phyloP scores from a whole-genome alignment of 2,113 vertebrate genomes.

The Crotalus horridus region DNA sequence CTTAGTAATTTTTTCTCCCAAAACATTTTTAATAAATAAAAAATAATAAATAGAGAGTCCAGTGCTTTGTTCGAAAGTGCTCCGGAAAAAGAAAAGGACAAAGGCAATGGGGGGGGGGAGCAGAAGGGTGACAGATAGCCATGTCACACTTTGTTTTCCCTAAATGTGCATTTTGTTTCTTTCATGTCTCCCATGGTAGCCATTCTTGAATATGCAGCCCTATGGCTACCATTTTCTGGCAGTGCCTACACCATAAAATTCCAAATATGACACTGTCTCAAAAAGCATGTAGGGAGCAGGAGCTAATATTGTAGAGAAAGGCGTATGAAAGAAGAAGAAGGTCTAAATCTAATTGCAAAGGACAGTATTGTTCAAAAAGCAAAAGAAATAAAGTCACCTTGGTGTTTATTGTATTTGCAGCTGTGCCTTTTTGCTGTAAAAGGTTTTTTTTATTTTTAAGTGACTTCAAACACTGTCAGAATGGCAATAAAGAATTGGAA shows the following conservation, averaged over 20 bases:
- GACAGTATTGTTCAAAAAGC: conserved; percentile 35
- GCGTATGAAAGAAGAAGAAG: conserved; percentile 39
- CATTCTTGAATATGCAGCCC: not conserved
- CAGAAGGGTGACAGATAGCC: not conserved
- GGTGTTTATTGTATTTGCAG: conserved; percentile 29
- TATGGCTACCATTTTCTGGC: not conserved
- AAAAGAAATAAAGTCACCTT: conserved; percentile 45
- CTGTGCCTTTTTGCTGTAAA: conserved; percentile 54
- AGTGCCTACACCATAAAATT: not conserved
- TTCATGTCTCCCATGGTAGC: not conserved
- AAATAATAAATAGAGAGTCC: not conserved
- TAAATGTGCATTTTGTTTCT: not conserved
- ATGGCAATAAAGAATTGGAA: conserved; percentile 73
- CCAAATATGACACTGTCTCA: not conserved
- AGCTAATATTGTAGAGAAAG: conserved; percentile 39
- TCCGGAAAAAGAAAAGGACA: not conserved
- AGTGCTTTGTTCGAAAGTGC: not conserved
- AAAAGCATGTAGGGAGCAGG: conserved; percentile 53
- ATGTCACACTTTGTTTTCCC: not conserved
- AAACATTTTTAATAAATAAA: not conserved
- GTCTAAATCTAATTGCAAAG: conserved; percentile 64
- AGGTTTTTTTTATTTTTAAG: conserved; percentile 50
- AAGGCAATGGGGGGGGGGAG: not conserved
- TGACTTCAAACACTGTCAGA: conserved; percentile 55
- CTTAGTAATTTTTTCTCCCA: accelerated